These are phyloP conservation scores for Coreoperca whiteheadi DNA, from an alignment of 2,113 vertebrate genomes.

Conservation along the genomic window DNA sequence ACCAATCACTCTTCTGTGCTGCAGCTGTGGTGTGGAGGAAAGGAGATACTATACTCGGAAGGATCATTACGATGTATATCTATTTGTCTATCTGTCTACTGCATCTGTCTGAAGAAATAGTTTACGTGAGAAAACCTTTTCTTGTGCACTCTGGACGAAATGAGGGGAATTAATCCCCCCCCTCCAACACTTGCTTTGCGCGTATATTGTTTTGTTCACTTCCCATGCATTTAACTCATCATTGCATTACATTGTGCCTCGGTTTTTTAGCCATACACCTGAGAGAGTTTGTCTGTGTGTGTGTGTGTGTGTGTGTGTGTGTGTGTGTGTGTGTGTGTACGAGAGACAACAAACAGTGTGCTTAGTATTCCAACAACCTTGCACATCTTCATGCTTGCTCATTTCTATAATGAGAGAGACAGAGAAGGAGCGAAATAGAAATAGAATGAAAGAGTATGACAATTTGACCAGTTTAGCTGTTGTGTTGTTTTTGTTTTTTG, in stretches of 20 bases:
- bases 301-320: slow-evolving; percentile 60
- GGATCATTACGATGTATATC: neutral
- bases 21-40: neutral
- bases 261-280: slow-evolving; percentile 65
- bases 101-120: neutral
- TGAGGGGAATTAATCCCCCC: slow-evolving; percentile 21
- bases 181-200: slow-evolving; percentile 22
- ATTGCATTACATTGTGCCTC: slow-evolving; percentile 29
- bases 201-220: slow-evolving; percentile 20
- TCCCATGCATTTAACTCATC: slow-evolving; percentile 50
- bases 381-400: slow-evolving; percentile 40
- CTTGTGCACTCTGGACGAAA: slow-evolving; percentile 16
- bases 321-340: slow-evolving; percentile 57
- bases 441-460: slow-evolving; percentile 27
- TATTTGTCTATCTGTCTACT: neutral
- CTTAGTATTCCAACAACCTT: slow-evolving; percentile 74
- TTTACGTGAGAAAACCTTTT: neutral
- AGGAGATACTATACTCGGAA: neutral
- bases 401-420: slow-evolving; percentile 64
- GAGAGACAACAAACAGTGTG: slow-evolving; percentile 70
- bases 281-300: slow-evolving; percentile 51
- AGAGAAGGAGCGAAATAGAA: slow-evolving; percentile 27
- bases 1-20: slow-evolving; percentile 11
- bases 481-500: slow-evolving; percentile 27
- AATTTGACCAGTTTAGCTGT: slow-evolving; percentile 56